These are phyloP conservation scores for Euproctis similis DNA, from an alignment of 2,888 invertebrate species.

Conservation along the genomic window DNA sequence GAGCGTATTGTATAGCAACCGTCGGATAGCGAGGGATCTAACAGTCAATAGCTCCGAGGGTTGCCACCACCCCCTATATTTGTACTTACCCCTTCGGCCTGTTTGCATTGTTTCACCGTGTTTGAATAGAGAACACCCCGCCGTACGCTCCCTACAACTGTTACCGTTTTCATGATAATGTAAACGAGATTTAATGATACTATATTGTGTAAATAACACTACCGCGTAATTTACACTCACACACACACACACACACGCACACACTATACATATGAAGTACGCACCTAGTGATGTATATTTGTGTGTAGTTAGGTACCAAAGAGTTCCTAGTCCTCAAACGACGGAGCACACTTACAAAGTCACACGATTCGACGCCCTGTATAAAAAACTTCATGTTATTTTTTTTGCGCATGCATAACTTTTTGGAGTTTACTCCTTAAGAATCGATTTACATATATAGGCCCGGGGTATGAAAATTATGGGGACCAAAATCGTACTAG, in stretches of 20 bases:
- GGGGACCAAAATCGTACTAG: no score
- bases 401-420: no score
- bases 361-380: no score
- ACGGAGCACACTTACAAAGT: no score
- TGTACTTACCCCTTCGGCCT: conserved; percentile 57
- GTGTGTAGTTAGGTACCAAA: no score
- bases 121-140: conserved; percentile 54
- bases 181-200: conserved; percentile 62
- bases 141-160: conserved; percentile 53
- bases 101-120: conserved; percentile 66
- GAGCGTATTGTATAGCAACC: conserved; percentile 49
- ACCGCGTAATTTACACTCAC: conserved; percentile 19
- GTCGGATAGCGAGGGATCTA: conserved; percentile 47
- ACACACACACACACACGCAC: conserved; percentile 9
- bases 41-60: conserved; percentile 47
- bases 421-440: no score
- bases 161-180: conserved; percentile 64
- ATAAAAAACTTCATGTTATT: no score
- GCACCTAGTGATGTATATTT: no score
- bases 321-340: no score
- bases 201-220: conserved; percentile 34
- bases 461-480: no score
- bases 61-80: conserved; percentile 56
- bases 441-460: no score
- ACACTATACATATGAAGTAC: no score